These are phyloP conservation scores for Trissolcus basalis DNA, from an alignment of 1,140 invertebrate genomes.

Conservation along the genomic window DNA sequence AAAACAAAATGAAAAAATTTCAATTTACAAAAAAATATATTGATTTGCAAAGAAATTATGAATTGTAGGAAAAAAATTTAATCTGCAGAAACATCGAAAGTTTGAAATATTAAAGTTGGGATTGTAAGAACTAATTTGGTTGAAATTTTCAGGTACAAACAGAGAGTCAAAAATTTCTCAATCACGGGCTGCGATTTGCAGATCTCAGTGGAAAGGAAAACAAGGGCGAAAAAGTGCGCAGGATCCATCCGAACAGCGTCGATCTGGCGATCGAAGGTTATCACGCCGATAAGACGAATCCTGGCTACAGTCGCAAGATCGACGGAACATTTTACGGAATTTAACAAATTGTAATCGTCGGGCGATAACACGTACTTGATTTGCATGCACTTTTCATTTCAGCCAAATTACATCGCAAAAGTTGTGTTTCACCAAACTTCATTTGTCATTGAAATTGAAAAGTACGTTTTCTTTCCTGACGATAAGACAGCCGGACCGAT, in stretches of 20 bases:
- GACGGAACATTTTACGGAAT: slow-evolving; percentile 75
- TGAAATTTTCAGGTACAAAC: slow-evolving; percentile 50
- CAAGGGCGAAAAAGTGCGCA: slow-evolving; percentile 43
- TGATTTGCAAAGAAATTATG: no score
- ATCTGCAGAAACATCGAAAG: no score
- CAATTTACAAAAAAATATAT: no score
- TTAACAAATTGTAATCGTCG: slow-evolving; percentile 49
- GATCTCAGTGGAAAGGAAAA: slow-evolving; percentile 27
- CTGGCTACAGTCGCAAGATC: slow-evolving; percentile 73
- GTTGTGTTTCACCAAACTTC: no score
- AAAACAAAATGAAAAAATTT: no score
- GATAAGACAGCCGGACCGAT: no score
- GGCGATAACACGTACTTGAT: slow-evolving; percentile 12
- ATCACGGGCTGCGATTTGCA: slow-evolving; percentile 51
- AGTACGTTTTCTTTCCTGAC: no score
- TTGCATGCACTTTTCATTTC: slow-evolving; percentile 3
- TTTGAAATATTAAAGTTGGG: no score
- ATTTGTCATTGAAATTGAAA: no score
- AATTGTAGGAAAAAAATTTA: no score
- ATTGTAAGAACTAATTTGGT: no score
- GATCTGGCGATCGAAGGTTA: slow-evolving; percentile 74
- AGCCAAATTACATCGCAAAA: not conserved
- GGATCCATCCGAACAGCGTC: slow-evolving; percentile 71
- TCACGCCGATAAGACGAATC: slow-evolving; percentile 73
- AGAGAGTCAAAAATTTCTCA: slow-evolving; percentile 41